Evolutionary conservation across 2,113 vertebrate genomes (phyloP).

Genomic region (Empidonax traillii): DNA sequence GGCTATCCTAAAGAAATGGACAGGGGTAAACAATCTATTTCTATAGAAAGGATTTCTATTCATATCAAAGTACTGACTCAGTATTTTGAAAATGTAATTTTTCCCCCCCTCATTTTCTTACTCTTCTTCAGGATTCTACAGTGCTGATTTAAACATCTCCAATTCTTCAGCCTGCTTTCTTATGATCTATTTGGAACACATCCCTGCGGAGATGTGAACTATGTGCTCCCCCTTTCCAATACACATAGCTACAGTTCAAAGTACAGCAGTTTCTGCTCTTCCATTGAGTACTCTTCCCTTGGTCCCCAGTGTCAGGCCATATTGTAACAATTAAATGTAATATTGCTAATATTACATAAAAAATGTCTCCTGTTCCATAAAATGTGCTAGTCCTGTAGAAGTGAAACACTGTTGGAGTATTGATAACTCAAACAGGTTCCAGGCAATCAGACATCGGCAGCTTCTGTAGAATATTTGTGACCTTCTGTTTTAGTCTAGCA

Average conservation of each 20-base stretch:
- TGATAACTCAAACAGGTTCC: neutral
- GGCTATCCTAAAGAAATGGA: neutral
- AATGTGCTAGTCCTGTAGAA: neutral
- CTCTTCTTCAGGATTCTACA: neutral
- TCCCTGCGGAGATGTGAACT: neutral
- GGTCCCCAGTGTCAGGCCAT: neutral
- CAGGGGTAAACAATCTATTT: neutral
- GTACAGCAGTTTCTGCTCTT: neutral
- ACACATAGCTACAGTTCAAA: neutral
- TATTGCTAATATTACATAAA: neutral
- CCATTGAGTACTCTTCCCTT: neutral
- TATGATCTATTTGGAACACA: neutral
- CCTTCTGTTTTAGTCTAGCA: neutral
- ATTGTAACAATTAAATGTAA: neutral
- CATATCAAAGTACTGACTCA: neutral
- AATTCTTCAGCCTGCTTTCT: neutral
- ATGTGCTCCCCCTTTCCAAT: neutral
- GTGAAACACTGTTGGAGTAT: neutral
- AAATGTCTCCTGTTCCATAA: neutral
- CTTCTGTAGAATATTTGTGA: neutral
- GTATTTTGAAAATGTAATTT: neutral
- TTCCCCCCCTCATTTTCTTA: neutral
- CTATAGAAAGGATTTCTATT: neutral
- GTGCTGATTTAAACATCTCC: neutral
- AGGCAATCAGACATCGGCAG: neutral